These are phyloP conservation scores for Arrhamphus sclerolepis DNA, from an alignment of 2,797 vertebrate genomes.

Conservation along the genomic window DNA sequence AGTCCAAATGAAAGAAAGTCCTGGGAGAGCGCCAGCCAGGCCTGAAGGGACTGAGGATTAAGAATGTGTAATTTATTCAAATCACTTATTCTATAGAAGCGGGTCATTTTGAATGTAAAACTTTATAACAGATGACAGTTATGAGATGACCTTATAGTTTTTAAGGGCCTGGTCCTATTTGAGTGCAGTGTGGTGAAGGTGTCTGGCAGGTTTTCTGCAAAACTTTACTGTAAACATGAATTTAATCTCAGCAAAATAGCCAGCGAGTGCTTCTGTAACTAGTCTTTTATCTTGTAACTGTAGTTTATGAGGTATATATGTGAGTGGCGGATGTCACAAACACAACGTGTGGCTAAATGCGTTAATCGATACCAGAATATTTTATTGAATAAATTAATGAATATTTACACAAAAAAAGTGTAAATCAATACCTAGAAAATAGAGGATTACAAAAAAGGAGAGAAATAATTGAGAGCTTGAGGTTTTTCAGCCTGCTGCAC, in stretches of 20 bases:
- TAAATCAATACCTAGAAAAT: constrained; percentile 54
- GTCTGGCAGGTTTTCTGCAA: neutral
- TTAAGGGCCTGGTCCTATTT: constrained; percentile 21
- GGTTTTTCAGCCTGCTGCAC: constrained; percentile 31
- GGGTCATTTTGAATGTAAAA: constrained; percentile 60
- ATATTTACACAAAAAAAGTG: too few relatives aligned
- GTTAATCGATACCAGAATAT: too few relatives aligned
- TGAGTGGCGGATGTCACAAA: constrained; percentile 18
- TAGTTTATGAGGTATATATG: constrained; percentile 4
- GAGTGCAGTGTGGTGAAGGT: constrained; percentile 4
- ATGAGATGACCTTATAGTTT: constrained; percentile 54
- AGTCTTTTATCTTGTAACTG: neutral
- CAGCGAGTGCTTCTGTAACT: neutral
- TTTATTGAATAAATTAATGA: too few relatives aligned
- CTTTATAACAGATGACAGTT: constrained; percentile 54
- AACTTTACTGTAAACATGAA: too few relatives aligned
- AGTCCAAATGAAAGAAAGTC: constrained; percentile 54
- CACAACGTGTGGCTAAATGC: constrained; percentile 26
- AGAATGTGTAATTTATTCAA: constrained; percentile 71
- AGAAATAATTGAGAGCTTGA: constrained; percentile 46
- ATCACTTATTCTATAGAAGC: constrained; percentile 35
- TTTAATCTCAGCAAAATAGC: too few relatives aligned
- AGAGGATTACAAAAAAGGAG: constrained; percentile 48
- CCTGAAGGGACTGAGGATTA: constrained; percentile 61
- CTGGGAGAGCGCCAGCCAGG: constrained; percentile 42